phyloP scores from a whole-genome alignment of 2,888 invertebrate species.

The Tachina grossa region DNA sequence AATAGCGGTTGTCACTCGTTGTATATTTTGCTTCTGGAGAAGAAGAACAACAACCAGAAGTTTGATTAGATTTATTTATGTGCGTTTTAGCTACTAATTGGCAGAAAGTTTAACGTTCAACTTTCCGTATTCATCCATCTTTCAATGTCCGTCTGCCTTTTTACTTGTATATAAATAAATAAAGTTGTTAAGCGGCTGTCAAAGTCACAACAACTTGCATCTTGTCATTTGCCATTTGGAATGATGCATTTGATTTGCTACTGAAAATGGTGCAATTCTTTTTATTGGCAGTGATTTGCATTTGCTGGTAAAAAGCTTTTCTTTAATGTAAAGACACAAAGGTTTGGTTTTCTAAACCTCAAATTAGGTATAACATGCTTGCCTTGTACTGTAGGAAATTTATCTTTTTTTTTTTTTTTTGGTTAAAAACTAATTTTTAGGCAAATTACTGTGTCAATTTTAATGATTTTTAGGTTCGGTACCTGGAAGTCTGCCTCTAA shows the following conservation, averaged over 20 bases:
- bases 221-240: conserved; percentile 62
- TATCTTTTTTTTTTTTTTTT: no score
- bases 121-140: background rate
- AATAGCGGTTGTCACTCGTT: conserved; percentile 20
- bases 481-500: no score
- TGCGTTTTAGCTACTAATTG: conserved; percentile 67
- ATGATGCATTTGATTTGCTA: conserved; percentile 52
- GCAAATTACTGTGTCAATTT: no score
- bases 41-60: background rate
- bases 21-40: background rate
- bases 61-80: conserved; percentile 61
- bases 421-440: no score
- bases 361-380: no score
- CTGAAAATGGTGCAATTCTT: conserved; percentile 26
- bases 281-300: conserved; percentile 47
- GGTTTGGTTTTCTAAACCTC: no score
- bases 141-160: background rate
- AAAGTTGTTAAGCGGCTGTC: conserved; percentile 64
- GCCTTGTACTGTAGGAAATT: no score
- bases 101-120: conserved; percentile 61
- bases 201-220: conserved; percentile 46
- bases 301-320: no score
- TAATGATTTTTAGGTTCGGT: no score
- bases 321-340: background rate
- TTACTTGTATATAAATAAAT: conserved; percentile 36